Evolutionary conservation across 1,140 invertebrate species (phyloP), one percentile per base, ranked within the genome.

Genomic region (Drosophila micromelanica): DNA sequence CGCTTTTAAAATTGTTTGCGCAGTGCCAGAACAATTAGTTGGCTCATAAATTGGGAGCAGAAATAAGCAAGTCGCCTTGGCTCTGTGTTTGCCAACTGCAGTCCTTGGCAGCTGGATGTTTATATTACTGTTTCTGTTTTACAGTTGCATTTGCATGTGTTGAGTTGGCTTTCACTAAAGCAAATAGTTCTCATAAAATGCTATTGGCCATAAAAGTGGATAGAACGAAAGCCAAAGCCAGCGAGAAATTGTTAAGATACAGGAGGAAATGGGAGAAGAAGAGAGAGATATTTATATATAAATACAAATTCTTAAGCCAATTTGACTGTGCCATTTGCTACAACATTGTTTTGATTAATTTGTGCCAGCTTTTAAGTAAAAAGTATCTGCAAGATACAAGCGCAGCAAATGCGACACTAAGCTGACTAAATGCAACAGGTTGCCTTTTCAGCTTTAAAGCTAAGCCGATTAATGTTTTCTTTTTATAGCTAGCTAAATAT

Each of bases 281-380:
- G 13, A 37, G 11, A 30, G 7, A 49, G 13, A 38, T 5, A 54
- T 17, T 23, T 5, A 54, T 11, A 38, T 12, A 43, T 54, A 54
- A 37, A 27, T 15, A 23, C 48, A 32, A 5, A 1, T 59, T 12
- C 30, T 27, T 15, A 5, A 35, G 68, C 60, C 69, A 74, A 79
- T 80, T 85, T 71, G 69, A 46, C 46, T 80, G 73, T 49, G 42
- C 46, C 73, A 84, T 80, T 80, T 72, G 73, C 69, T 49, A 59
- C 82, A 86, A 86, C 81, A 78, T 78, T 87, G 75, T 87, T 87
- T 82, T 86, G 75, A 87, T 82, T 86, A 81, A 87, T 85, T 85
- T 86, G 64, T 12, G 23, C 12, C 5, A 56, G 49, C 69, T 48
- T 61, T 78, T 45, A 74, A n/a, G 13, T 17, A 48, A 60, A 63